Conservation (phyloP, 92 coral and sea anemone genomes). For the Muricea muricata region DNA sequence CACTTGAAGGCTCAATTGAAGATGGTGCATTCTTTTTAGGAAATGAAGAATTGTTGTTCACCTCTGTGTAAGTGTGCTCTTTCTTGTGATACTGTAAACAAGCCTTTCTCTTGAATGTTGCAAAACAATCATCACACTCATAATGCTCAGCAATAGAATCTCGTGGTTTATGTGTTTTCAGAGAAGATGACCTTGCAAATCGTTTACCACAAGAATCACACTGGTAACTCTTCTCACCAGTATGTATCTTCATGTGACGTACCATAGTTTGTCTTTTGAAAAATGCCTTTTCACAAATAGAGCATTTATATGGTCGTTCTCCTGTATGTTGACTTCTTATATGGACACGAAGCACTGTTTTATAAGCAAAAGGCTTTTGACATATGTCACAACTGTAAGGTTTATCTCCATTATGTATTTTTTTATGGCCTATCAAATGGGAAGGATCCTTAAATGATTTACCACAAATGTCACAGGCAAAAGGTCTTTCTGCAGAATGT, state of each 20-base stretch:
- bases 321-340: neutral
- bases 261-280: neutral
- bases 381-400: neutral
- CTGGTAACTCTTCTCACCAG: neutral
- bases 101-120: neutral
- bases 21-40: too few relatives aligned
- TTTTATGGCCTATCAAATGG: neutral
- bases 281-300: conserved; percentile 5
- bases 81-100: neutral
- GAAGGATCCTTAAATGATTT: neutral
- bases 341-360: neutral
- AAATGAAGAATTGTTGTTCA: too few relatives aligned
- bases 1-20: neutral
- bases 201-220: conserved; percentile 1
- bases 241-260: neutral
- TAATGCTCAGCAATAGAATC: neutral
- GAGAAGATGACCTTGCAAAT: neutral
- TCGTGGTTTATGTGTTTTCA: neutral
- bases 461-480: neutral
- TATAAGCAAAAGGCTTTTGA: neutral
- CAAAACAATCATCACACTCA: neutral
- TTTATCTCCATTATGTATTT: neutral
- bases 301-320: neutral
- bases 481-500: conserved; percentile 1
- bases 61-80: neutral